A percentile compares a stretch with the other conserved stretches of the same genome.
Conservation (phyloP, 2,888 invertebrate genomes). For the Hetaerina titia region DNA sequence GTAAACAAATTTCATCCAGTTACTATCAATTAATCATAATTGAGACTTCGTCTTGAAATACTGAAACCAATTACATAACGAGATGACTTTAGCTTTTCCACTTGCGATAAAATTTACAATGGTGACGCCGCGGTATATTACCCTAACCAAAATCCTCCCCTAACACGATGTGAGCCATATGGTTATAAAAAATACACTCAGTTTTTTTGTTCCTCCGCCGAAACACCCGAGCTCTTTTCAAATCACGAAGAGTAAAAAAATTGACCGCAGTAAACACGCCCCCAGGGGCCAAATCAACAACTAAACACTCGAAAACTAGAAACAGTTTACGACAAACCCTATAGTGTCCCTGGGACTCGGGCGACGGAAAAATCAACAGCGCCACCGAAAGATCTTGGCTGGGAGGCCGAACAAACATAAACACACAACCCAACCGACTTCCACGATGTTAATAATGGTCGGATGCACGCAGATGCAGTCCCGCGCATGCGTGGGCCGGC, state of each 20-base stretch:
- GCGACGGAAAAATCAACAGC: not conserved
- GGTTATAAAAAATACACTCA: not conserved
- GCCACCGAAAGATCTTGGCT: not conserved
- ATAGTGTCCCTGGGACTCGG: not conserved
- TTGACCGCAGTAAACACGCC: not conserved
- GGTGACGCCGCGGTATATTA: too few relatives aligned
- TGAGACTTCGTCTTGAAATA: too few relatives aligned
- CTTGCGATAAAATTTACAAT: too few relatives aligned
- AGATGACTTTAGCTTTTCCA: too few relatives aligned
- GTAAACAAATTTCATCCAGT: too few relatives aligned
- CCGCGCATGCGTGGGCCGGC: not conserved
- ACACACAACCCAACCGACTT: not conserved
- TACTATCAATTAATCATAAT: too few relatives aligned
- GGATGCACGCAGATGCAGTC: constrained; percentile 5
- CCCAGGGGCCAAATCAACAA: constrained; percentile 27
- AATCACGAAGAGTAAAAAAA: not conserved
- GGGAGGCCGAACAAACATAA: not conserved
- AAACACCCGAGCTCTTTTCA: not conserved
- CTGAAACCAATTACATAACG: too few relatives aligned
- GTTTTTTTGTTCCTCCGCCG: not conserved
- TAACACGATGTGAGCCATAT: not conserved
- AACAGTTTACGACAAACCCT: constrained; percentile 16
- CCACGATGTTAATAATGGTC: constrained; percentile 14
- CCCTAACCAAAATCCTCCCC: not conserved
- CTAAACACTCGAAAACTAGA: constrained; percentile 27